These are phyloP conservation scores for Alosa sapidissima DNA, from an alignment of 2,797 vertebrate species.

Conservation along the genomic window DNA sequence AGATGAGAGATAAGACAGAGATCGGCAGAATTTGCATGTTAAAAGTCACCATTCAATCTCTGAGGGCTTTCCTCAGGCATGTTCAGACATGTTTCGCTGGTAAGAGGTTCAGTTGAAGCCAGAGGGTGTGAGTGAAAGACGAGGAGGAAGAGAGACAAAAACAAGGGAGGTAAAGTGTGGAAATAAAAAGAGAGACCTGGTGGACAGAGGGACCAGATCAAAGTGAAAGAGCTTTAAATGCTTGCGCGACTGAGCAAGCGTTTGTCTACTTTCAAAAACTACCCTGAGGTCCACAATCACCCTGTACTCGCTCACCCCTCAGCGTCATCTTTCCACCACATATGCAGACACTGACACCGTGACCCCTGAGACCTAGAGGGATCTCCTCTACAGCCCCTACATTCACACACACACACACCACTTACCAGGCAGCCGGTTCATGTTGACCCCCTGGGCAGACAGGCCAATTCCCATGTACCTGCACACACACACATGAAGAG, in stretches of 20 bases:
- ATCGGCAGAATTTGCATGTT: constrained; percentile 24
- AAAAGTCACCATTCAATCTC: not conserved
- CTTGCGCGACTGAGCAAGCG: too few species aligned
- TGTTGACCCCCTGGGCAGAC: constrained; percentile 98
- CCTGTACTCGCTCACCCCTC: not conserved
- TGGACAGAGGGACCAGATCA: not conserved
- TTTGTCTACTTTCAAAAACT: not conserved
- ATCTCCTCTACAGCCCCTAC: constrained; percentile 24
- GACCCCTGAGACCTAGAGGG: constrained; percentile 22
- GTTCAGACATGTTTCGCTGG: constrained; percentile 1
- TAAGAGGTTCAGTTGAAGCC: not conserved
- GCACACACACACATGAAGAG: constrained; percentile 57
- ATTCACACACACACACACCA: constrained; percentile 51
- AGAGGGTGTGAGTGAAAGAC: not conserved
- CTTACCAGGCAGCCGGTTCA: constrained; percentile 99
- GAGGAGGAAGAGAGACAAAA: not conserved
- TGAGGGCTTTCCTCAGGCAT: not conserved
- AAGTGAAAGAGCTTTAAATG: not conserved
- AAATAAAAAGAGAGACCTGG: not conserved
- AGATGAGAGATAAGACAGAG: not conserved
- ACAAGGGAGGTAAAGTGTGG: not conserved
- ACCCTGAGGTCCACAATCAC: not conserved
- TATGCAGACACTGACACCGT: constrained; percentile 42
- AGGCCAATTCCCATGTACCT: constrained; percentile 99
- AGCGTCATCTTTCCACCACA: constrained; percentile 30